Conservation (phyloP, 2,113 vertebrate species). For the Chinchilla lanigera region DNA sequence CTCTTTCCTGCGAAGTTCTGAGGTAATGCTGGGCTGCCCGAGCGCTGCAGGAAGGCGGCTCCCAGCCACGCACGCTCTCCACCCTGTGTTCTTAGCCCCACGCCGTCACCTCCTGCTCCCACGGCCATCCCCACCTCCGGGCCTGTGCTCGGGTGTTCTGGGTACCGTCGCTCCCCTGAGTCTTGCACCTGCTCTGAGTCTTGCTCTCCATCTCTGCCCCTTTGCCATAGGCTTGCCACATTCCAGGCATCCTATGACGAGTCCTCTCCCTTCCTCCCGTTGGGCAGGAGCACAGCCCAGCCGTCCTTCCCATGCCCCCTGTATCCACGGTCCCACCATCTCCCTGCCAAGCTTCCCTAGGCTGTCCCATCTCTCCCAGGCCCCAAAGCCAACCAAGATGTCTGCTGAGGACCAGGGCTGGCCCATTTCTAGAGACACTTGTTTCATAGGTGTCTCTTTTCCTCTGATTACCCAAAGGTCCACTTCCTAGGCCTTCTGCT, state of each 20-base stretch:
- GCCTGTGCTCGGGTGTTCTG: not conserved
- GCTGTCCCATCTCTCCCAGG: not conserved
- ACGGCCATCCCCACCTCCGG: not conserved
- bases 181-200: not conserved
- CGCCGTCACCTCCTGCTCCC: not conserved
- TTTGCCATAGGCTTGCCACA: fast-evolving
- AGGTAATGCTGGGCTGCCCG: not conserved
- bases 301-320: not conserved
- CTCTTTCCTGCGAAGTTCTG: not conserved
- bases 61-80: fast-evolving
- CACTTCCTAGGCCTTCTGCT: not conserved
- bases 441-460: not conserved
- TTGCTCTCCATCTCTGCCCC: not conserved
- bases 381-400: not conserved
- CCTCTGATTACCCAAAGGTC: not conserved
- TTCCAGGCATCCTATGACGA: not conserved
- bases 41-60: not conserved
- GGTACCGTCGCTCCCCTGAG: not conserved
- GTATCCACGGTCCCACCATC: not conserved
- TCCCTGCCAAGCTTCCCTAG: not conserved
- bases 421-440: not conserved
- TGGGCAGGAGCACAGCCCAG: not conserved
- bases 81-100: not conserved
- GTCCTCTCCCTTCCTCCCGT: not conserved
- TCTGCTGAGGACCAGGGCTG: not conserved